Evolutionary conservation across 2,797 vertebrate genomes (phyloP), one percentile per base, ranked within the genome.

Genomic region (Pterois miles): DNA sequence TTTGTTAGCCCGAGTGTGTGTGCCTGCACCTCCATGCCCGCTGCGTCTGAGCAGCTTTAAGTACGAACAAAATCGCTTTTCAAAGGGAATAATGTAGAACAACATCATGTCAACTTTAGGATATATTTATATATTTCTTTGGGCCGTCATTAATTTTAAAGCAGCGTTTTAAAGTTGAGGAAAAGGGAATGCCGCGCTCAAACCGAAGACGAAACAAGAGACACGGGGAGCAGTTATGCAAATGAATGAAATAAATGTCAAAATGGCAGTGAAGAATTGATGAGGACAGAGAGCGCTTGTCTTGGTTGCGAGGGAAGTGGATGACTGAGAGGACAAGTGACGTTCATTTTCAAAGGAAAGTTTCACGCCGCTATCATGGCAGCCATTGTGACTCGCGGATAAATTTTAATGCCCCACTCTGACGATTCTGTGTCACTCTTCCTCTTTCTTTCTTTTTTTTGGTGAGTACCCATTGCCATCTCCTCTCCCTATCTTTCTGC

Each of bases 371-470:
- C 88, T 93, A 95, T 96, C 93, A 90, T 91, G 84, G 93, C 91
- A 93, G 94, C 94, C 94, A 93, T 94, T 95, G 96, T 92, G 96
- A 97, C 96, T 96, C 89, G 91, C 83, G 92, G 95, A 97, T 98
- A 94, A 95, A 98, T 97, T 98, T 98, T 98, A 98, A 98, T 97
- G 97, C 93, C 95, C 88, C 92, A 93, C 95, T 97, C 96, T 94
- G 96, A 95, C 89, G 95, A 95, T 94, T 96, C 94, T 90, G 93
- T 97, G 96, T 96, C 96, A 96, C 95, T 93, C 87, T 88, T 78
- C 77, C 79, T 65, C 70, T 86, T 71, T 63, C 52, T 68, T 65
- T 76, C 25, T 71, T 69, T 78, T 74, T 71, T 62, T 66, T 65
- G 13, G 69, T 92, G 93, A 96, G 95, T 95, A 95, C 95, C 94